Base-by-base conservation (phyloP, 2,113 vertebrate genomes). In the Corythaixoides concolor region DNA sequence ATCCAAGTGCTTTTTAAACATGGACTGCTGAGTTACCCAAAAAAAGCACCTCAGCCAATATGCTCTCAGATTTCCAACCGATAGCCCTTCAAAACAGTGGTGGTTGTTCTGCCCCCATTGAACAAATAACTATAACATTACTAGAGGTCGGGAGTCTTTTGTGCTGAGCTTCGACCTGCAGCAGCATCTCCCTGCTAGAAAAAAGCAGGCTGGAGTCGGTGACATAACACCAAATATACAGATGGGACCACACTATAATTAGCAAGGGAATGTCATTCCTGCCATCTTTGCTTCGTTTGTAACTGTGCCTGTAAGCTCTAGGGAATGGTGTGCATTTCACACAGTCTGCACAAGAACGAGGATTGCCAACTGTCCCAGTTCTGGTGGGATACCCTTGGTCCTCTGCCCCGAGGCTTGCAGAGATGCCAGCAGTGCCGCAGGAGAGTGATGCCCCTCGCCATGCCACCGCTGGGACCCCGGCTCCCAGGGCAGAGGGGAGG, bases 151-250 rank as follows among this genome's bases (percentile, higher is more conserved):
- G 58, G 81, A 88, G 84, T 60, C 73, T 92, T 93, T 94, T 85
- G 90, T 47, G 56, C 92, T 49, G 79, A 87, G 93, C 90, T 79
- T 89, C 32, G 17, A 93, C 81, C 92, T 80, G n/a, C 92, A 92
- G 95, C 92, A 91, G 95, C 93, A 85, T 88, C 89, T 83, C 91
- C 88, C 55, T 63, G 39, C 81, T 79, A 91, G 91, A 94, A 87
- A 94, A 94, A 97, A 94, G 62, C 79, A 90, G 93, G 89, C 90
- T 95, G 96, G 85, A 86, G 94, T 37, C 56, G 77, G 93, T 97
- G 96, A 96, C 97, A 97, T 96, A 97, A 97, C 96, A 96, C 96
- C 91, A 97, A 93, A 89, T 93, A 91, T 96, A 91, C 97, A 97
- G 94, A 97, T 95, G 97, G 96, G 95, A 89, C 87, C 74, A 92